Base-by-base conservation (phyloP, 2,888 invertebrate species). In the Periphyllus acericola region DNA sequence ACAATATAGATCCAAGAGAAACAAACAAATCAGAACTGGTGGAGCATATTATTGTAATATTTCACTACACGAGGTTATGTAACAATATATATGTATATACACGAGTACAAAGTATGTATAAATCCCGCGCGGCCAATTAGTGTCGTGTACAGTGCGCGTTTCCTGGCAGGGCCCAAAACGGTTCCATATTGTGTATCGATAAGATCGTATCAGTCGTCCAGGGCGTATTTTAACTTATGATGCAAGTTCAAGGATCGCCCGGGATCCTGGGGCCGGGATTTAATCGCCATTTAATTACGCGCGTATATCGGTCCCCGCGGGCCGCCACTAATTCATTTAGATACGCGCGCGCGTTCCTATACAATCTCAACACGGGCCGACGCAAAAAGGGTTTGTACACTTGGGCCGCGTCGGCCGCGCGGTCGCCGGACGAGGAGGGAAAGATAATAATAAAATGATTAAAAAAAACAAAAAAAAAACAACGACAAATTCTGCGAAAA, bases 261-360 rank as follows among this genome's bases (percentile, higher is more conserved):
- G 80, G 25, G 75, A 76, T 72, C 88, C 72, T 68, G 76, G 84
- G 55, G 75, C 75, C 17, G 81, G 83, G 72, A 79, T 75, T 88
- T 87, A 80, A 76, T 89, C 86, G 82, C 83, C 89, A 89, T 89
- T 89, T 89, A 89, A 89, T 89, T 86, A 88, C 72, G 79, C 89
- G 88, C 60, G 78, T 89, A 89, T 89, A 89, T 84, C 85, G 89
- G 89, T 74, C 82, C 89, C 80, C 72, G 83, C 72, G 89, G 85
- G 68, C 89, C 87, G 52, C 89, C 89, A 82, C 78, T 88, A 89
- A 89, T 89, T 89, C 89, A 88, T 89, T 89, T 89, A 82, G 89
- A 85, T 60, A 82, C 60, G 76, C 78, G 74, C 21, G 55, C 55
- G 68, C 25, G 32, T 25, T 29, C n/a, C 60, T 40, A 46, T 46